Evolutionary conservation across 2,113 vertebrate species (phyloP).

Genomic region (Oryzias curvinotus): DNA sequence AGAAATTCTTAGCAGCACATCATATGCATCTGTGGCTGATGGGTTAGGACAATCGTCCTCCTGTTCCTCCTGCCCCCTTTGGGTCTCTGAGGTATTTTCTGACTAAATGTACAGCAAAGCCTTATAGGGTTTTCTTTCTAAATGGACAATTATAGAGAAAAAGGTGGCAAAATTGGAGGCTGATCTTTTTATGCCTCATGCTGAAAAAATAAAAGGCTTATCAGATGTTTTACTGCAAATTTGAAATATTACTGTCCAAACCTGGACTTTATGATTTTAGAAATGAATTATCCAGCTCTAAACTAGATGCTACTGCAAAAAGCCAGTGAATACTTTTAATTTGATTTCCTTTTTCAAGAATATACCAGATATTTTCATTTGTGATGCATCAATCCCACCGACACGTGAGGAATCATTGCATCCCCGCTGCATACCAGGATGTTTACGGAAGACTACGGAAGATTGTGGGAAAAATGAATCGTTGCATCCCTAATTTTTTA

Average conservation of each 20-base stretch:
- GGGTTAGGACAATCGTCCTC: slow-evolving; percentile 34
- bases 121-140: slow-evolving; percentile 49
- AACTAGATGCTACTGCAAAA: too few species aligned
- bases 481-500: too few species aligned
- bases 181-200: slow-evolving; percentile 25
- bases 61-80: slow-evolving; percentile 16
- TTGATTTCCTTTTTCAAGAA: too few species aligned
- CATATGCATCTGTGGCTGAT: slow-evolving; percentile 22
- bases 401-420: too few species aligned
- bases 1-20: slow-evolving; percentile 29
- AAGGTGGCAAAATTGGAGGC: slow-evolving; percentile 48
- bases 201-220: slow-evolving; percentile 49
- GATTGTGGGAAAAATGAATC: too few species aligned
- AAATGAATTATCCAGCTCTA: too few species aligned
- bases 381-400: too few species aligned
- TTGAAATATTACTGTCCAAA: slow-evolving; percentile 22
- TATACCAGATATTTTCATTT: too few species aligned
- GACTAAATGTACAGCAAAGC: slow-evolving; percentile 38
- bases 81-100: slow-evolving; percentile 39
- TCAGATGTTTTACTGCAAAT: slow-evolving; percentile 13
- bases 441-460: too few species aligned
- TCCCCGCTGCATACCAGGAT: too few species aligned
- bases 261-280: slow-evolving; percentile 17
- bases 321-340: too few species aligned
- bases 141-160: slow-evolving; percentile 23